A percentile compares a stretch with the other conserved stretches of the same genome.
Conservation (phyloP, 2,113 vertebrate genomes). For the Datnioides undecimradiatus region DNA sequence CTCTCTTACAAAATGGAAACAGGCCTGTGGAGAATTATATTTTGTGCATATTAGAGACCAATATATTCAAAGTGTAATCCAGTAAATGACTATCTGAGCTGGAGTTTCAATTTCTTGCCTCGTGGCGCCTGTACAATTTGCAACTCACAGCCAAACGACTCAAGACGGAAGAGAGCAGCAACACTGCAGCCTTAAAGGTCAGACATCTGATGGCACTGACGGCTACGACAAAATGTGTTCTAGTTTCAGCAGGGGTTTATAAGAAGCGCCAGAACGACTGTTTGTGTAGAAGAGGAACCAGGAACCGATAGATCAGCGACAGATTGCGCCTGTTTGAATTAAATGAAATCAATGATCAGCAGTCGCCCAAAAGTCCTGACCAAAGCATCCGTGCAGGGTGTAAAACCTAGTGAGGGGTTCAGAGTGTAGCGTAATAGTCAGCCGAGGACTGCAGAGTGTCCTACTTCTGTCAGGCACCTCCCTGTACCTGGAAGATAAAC, state of each 20-base stretch:
- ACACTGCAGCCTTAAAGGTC: not conserved
- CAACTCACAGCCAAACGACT: not conserved
- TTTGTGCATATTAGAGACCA: not conserved
- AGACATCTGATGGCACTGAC: not conserved
- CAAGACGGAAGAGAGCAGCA: not conserved
- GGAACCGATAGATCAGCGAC: not conserved
- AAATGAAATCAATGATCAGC: not conserved
- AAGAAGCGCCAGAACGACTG: not conserved
- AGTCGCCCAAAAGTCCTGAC: not conserved
- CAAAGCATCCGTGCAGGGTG: not conserved
- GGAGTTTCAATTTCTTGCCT: constrained; percentile 20
- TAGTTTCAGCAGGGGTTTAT: not conserved
- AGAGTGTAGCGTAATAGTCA: not conserved
- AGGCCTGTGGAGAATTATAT: not conserved
- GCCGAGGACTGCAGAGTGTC: not conserved
- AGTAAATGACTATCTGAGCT: not conserved
- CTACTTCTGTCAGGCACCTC: constrained; percentile 19
- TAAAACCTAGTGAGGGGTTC: not conserved
- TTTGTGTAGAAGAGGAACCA: not conserved
- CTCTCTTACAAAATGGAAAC: not conserved
- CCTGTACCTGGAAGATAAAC: constrained; percentile 25
- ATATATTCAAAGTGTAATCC: not conserved
- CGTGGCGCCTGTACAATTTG: not conserved
- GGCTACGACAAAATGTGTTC: not conserved
- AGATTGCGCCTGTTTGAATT: not conserved